Evolutionary conservation across 2,113 vertebrate genomes (phyloP), one percentile per base, ranked within the genome.

Genomic region (Colaptes auratus): DNA sequence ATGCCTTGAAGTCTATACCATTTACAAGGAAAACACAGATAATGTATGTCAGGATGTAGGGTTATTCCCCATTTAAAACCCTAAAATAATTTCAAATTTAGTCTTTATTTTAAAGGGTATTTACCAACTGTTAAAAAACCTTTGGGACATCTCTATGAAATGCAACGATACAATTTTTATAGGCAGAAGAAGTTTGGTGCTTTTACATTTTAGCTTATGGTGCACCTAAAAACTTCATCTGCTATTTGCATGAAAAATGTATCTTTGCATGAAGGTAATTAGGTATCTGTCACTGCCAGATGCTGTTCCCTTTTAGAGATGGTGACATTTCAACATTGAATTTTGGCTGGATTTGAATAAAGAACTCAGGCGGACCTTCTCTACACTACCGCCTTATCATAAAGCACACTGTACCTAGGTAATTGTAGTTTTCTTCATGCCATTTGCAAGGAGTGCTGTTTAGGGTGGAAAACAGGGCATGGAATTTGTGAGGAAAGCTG

Each of bases 251-350:
- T 44, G 15, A 88, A 82, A 92, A 88, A 86, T 44, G 7, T 89
- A 56, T 89, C 72, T 69, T 86, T 88, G 65, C 39, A 23, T 86
- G 58, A 88, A 90, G 25, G 44, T 90, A 94, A 78, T 96, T 96
- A 93, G 69, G 56, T 91, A 86, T 92, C 82, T 94, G 73, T 89
- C 75, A 91, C 83, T 89, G 65, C 82, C 79, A 89, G 46, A 77
- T 93, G 80, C 75, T 69, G n/a, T 69, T 97, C 36, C 19, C 16
- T 86, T 91, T 91, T 83, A 71, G 83, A 77, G 75, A 83, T 61
- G 61, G 39, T 91, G 85, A 58, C 95, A 92, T 91, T 95, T 96
- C 72, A 86, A 44, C 55, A 31, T 7, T 89, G 84, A 77, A 83
- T 95, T 93, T 71, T 64, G 65, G 28, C 82, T 92, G 87, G 52